Evolutionary conservation across 1,140 invertebrate genomes (phyloP).

Genomic region (Lutraria rhynchaena): DNA sequence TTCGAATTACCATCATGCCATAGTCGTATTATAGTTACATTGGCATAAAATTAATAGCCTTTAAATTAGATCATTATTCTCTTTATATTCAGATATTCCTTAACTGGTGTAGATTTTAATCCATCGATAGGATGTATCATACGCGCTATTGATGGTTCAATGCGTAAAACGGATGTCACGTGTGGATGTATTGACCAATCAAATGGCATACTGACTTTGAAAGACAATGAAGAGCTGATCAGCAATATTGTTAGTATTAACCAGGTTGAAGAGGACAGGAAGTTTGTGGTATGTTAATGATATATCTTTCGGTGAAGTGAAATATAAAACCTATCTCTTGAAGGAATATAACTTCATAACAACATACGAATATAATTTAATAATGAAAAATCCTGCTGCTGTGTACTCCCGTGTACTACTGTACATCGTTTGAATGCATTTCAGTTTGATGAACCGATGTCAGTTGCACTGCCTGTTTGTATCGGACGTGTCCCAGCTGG

Average conservation of each 20-base stretch:
- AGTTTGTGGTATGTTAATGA: constrained; percentile 60
- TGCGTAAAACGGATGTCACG: constrained; percentile 69
- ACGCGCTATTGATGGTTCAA: constrained; percentile 63
- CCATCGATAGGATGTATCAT: constrained; percentile 71
- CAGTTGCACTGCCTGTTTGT: constrained; percentile 74
- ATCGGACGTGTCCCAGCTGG: constrained; percentile 65
- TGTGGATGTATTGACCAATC: constrained; percentile 68
- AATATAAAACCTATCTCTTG: background rate
- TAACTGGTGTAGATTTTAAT: constrained; percentile 68
- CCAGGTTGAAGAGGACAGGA: constrained; percentile 59
- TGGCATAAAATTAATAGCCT: no score
- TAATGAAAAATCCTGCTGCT: background rate
- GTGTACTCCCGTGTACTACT: no score
- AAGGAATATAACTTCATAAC: background rate
- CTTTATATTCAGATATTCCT: constrained; percentile 61
- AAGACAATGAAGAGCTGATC: constrained; percentile 76
- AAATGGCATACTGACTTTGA: constrained; percentile 60
- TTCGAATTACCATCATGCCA: no score
- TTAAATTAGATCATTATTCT: background rate
- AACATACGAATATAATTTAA: background rate
- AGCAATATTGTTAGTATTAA: constrained; percentile 74
- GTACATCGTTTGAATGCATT: constrained; percentile 21
- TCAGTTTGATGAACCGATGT: constrained; percentile 74
- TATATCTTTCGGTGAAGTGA: background rate
- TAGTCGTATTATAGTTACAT: no score